A percentile compares a stretch with the other conserved stretches of the same genome.
Conservation (phyloP, 2,888 invertebrate genomes). For the Lathronympha strigana region DNA sequence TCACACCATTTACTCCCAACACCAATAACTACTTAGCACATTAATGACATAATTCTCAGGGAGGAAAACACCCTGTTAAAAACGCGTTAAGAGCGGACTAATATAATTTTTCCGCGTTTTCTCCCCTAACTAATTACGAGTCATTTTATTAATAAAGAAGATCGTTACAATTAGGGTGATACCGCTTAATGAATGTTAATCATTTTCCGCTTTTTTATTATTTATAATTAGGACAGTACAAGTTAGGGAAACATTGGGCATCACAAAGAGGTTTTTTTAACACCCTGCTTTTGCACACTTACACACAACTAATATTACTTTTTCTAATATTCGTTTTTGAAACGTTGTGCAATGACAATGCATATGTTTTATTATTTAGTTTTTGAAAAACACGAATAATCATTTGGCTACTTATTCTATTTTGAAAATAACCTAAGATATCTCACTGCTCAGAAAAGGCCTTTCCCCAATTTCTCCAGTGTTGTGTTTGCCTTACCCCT, state of each 20-base stretch:
- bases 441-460: too few relatives aligned
- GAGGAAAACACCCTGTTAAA: conserved; percentile 73
- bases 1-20: conserved; percentile 46
- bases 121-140: conserved; percentile 79
- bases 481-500: too few relatives aligned
- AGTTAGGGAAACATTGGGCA: conserved; percentile 10
- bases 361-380: too few relatives aligned
- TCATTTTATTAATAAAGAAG: conserved; percentile 79
- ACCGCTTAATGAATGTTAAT: conserved; percentile 55
- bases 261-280: not conserved
- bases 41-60: conserved; percentile 78
- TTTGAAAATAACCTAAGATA: too few relatives aligned
- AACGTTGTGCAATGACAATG: too few relatives aligned
- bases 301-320: not conserved
- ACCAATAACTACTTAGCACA: conserved; percentile 71
- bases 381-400: too few relatives aligned
- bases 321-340: not conserved
- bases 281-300: not conserved
- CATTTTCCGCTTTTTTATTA: conserved; percentile 49
- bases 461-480: too few relatives aligned
- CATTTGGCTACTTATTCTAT: too few relatives aligned
- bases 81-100: conserved; percentile 72
- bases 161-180: conserved; percentile 73
- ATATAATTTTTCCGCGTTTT: conserved; percentile 79
- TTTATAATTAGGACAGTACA: conserved; percentile 31